A percentile compares a stretch with the other conserved stretches of the same genome.
Evolutionary conservation across 2,113 vertebrate genomes (phyloP).

Genomic region (Steatornis caripensis): DNA sequence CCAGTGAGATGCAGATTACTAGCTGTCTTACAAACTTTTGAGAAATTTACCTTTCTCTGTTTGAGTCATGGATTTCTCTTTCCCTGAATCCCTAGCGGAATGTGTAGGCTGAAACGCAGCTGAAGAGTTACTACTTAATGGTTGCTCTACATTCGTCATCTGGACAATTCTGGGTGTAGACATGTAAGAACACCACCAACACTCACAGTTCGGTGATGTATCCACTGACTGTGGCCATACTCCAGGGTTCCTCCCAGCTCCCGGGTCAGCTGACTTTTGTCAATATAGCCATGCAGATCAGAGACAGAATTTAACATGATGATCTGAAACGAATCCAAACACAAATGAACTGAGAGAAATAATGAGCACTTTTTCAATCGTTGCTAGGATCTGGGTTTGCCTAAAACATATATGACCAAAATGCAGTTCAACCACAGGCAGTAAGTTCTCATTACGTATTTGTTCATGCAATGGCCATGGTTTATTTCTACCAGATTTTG

Average conservation of each 20-base stretch:
- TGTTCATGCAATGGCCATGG: not conserved
- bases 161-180: not conserved
- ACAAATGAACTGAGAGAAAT: not conserved
- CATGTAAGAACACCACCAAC: fast-evolving
- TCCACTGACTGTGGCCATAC: slow-evolving; percentile 92
- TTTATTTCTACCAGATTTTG: not conserved
- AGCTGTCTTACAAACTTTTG: not conserved
- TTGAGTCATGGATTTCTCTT: not conserved
- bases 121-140: not conserved
- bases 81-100: not conserved
- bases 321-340: slow-evolving; percentile 75
- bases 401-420: not conserved
- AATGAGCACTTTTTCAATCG: not conserved
- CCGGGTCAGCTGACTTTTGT: slow-evolving; percentile 88
- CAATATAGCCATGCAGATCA: slow-evolving; percentile 90
- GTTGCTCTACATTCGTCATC: not conserved
- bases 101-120: not conserved
- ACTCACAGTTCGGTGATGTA: slow-evolving; percentile 92
- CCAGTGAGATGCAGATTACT: not conserved
- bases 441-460: not conserved
- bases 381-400: not conserved
- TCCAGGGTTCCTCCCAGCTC: slow-evolving; percentile 91
- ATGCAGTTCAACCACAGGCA: not conserved
- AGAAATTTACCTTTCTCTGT: not conserved
- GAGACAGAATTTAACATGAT: slow-evolving; percentile 92